Evolutionary conservation across 2,797 vertebrate genomes (phyloP), one percentile per base, ranked within the genome.

Genomic region (Sebastes trivittatus): DNA sequence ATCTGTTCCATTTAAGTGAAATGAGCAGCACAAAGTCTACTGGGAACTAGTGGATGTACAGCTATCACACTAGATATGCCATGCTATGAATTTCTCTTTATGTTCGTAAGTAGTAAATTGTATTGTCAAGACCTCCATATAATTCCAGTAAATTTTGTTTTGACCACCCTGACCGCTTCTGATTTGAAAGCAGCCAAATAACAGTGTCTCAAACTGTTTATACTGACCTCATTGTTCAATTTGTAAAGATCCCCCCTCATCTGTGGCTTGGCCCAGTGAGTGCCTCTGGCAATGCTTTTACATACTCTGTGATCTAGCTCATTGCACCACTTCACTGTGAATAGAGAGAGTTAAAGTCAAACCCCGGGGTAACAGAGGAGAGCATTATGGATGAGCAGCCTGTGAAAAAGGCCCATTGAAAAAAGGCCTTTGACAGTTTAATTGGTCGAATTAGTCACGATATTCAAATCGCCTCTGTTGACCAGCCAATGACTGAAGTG

Each of bases 391-490:
- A 93, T 94, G 92, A 93, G 92, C 82, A 90, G 88, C 87, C 81
- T 84, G 85, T 86, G 85, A 90, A 92, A 91, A 90, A 91, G 83
- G n/a, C 77, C 88, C 80, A 83, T 91, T 89, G 87, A 87, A 89
- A 89, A 89, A 89, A 87, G 75, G 27, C 77, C 86, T 85, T 86
- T 93, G 94, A 93, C 92, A 93, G 92, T 93, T 94, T 94, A 94
- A 95, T 93, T 93, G 93, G 93, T 81, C 16, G 85, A 94, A 94
- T 95, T 94, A 95, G 93, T 94, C 92, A 94, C 84, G 82, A 94
- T 93, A 93, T 94, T 94, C 83, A 93, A 94, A 93, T 93, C 23
- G 72, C 78, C 84, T 91, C 89, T 88, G 92, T 93, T 90, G 89
- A 90, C 79, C 84, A 86, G 89, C 91, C 93, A 91, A 88, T 90